Conservation (phyloP, 1,140 invertebrate species). For the Rhagoletis zephyria region DNA sequence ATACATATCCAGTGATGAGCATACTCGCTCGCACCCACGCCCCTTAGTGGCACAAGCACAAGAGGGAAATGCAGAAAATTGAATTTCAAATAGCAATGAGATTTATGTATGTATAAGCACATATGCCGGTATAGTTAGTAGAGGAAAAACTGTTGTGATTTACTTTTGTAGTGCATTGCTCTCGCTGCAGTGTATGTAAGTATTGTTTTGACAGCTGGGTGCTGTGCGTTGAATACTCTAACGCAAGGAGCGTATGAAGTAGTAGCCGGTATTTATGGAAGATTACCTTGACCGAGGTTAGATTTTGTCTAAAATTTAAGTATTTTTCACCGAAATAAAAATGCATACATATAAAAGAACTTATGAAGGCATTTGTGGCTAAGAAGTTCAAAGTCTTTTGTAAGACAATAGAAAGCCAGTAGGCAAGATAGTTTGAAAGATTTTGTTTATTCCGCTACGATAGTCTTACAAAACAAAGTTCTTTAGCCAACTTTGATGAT, state of each 20-base stretch:
- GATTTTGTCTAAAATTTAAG: no score
- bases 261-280: not conserved
- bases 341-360: no score
- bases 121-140: not conserved
- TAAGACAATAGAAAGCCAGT: no score
- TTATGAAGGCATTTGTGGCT: no score
- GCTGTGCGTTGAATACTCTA: not conserved
- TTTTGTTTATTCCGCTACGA: no score
- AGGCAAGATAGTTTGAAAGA: no score
- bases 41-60: not conserved
- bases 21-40: not conserved
- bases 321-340: no score
- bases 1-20: not conserved
- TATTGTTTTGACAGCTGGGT: slow-evolving; percentile 42
- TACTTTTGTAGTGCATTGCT: slow-evolving; percentile 31
- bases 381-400: no score
- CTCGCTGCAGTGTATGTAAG: not conserved
- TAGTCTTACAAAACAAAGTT: no score
- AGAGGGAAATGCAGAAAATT: not conserved
- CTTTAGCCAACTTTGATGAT: no score
- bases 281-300: not conserved
- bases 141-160: not conserved
- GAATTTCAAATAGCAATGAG: slow-evolving; percentile 26
- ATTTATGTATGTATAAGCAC: not conserved
- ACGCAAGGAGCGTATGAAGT: not conserved